phyloP scores from a whole-genome alignment of 2,797 vertebrate species.

The Cyprinodon diabolis region DNA sequence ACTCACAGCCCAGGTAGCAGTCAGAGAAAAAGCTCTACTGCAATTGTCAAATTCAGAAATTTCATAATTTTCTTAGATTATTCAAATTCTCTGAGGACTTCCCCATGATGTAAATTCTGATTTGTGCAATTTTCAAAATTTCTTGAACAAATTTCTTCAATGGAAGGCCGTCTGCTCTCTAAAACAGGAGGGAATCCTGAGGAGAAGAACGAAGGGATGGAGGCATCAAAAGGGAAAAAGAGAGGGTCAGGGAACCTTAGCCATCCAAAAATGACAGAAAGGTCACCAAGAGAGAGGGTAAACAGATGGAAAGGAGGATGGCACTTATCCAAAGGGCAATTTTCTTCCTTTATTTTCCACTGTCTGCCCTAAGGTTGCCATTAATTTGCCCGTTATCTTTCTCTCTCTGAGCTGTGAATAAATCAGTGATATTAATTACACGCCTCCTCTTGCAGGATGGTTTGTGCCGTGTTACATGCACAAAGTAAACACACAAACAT shows the following conservation, averaged over 20 bases:
- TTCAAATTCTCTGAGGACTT: slow-evolving; percentile 35
- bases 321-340: slow-evolving; percentile 72
- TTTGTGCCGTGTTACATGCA: slow-evolving; percentile 43
- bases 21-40: slow-evolving; percentile 13
- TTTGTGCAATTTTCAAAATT: slow-evolving; percentile 63
- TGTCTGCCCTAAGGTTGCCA: slow-evolving; percentile 67
- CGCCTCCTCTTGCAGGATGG: slow-evolving; percentile 16
- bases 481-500: slow-evolving; percentile 41
- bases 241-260: slow-evolving; percentile 25
- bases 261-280: slow-evolving; percentile 34
- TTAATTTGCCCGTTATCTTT: slow-evolving; percentile 67
- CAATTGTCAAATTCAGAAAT: slow-evolving; percentile 41
- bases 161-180: slow-evolving; percentile 50
- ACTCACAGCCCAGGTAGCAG: slow-evolving; percentile 24
- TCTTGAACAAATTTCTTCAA: slow-evolving; percentile 7
- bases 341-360: slow-evolving; percentile 32
- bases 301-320: slow-evolving; percentile 83
- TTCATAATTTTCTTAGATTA: slow-evolving; percentile 14
- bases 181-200: slow-evolving; percentile 57
- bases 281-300: slow-evolving; percentile 62
- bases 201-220: slow-evolving; percentile 22
- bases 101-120: slow-evolving; percentile 39
- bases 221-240: slow-evolving; percentile 10
- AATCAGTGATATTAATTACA: slow-evolving; percentile 60
- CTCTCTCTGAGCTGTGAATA: slow-evolving; percentile 39